Conservation (phyloP, 2,888 invertebrate genomes). For the Aphodius sticticus region DNA sequence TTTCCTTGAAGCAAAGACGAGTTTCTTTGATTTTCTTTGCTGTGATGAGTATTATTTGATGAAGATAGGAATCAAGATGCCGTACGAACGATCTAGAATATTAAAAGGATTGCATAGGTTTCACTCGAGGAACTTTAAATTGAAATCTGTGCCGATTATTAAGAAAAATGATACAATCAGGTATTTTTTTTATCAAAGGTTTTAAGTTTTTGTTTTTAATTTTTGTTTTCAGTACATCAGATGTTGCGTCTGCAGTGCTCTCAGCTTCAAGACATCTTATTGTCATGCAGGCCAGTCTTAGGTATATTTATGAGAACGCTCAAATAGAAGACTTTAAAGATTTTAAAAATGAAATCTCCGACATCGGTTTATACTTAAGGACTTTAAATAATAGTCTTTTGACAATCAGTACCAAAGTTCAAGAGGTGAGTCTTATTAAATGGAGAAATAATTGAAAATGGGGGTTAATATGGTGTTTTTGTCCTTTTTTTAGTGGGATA, state of each 20-base stretch:
- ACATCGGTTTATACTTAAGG: slow-evolving; percentile 16
- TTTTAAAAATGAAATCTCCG: slow-evolving; percentile 24
- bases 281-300: slow-evolving; percentile 66
- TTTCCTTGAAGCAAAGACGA: slow-evolving; percentile 63
- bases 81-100: slow-evolving; percentile 67
- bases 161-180: slow-evolving; percentile 59
- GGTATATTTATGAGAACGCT: slow-evolving; percentile 56
- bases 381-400: not conserved
- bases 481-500: slow-evolving; percentile 60
- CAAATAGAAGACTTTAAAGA: slow-evolving; percentile 19
- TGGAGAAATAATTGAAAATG: slow-evolving; percentile 34
- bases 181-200: slow-evolving; percentile 37
- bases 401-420: not conserved
- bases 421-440: not conserved
- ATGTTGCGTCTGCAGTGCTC: slow-evolving; percentile 64
- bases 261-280: slow-evolving; percentile 67
- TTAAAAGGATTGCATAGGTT: slow-evolving; percentile 65
- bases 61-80: slow-evolving; percentile 66
- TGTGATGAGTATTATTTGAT: slow-evolving; percentile 67
- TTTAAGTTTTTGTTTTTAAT: not conserved
- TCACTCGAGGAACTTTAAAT: slow-evolving; percentile 67
- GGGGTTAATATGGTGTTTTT: slow-evolving; percentile 23
- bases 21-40: slow-evolving; percentile 66
- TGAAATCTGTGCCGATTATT: slow-evolving; percentile 54
- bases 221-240: slow-evolving; percentile 60